These are phyloP conservation scores for Polypedilum pembai DNA, from an alignment of 1,140 invertebrate genomes.

Conservation along the genomic window DNA sequence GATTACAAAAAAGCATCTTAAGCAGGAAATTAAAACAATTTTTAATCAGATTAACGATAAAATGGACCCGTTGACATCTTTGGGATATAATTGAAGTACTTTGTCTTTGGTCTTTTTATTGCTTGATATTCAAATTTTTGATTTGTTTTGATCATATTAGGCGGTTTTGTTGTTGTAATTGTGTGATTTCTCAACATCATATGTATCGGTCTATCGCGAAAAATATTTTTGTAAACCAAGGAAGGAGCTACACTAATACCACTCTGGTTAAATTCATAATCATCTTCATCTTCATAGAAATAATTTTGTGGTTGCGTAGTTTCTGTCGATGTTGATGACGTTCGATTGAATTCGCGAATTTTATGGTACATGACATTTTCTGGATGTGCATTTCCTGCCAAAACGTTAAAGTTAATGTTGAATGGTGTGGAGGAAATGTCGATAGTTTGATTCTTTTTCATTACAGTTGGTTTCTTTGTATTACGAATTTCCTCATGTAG, in stretches of 20 bases:
- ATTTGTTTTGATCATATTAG: background rate
- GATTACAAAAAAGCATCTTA: too few relatives aligned
- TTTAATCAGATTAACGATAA: background rate
- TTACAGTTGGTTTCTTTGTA: background rate
- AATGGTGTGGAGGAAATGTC: background rate
- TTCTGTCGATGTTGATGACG: background rate
- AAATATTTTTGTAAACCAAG: constrained; percentile 8
- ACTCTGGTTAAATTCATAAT: background rate
- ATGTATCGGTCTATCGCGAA: background rate
- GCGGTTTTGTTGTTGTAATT: background rate
- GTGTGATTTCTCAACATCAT: background rate
- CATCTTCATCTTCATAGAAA: constrained; percentile 17
- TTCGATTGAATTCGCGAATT: background rate
- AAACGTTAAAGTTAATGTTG: constrained; percentile 5
- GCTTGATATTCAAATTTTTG: background rate
- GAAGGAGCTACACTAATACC: background rate
- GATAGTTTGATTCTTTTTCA: background rate
- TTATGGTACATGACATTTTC: background rate
- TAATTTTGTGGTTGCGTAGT: background rate
- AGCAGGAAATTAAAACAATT: too few relatives aligned
- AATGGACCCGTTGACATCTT: background rate
- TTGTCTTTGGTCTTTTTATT: background rate
- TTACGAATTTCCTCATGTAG: background rate
- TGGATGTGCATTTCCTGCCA: background rate
- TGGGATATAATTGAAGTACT: background rate